Evolutionary conservation across 1,140 invertebrate genomes (phyloP).

Genomic region (Drosophila nigrodunni): DNA sequence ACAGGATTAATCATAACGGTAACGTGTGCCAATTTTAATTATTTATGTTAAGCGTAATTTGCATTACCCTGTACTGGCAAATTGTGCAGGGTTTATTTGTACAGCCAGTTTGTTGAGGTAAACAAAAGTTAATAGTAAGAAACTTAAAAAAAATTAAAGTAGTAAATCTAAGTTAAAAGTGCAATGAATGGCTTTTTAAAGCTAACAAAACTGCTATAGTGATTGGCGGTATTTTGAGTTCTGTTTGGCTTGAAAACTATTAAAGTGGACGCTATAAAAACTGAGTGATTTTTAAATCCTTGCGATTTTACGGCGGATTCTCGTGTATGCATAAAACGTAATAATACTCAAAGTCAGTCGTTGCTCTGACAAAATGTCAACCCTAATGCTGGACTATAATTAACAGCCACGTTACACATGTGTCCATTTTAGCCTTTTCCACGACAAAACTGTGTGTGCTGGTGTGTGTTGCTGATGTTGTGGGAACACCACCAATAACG

Average conservation of each 20-base stretch:
- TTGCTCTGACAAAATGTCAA: constrained; percentile 31
- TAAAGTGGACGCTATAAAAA: not conserved
- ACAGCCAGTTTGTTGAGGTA: too few species aligned
- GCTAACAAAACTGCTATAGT: too few species aligned
- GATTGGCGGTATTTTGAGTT: too few species aligned
- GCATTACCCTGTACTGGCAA: not conserved
- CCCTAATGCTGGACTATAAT: constrained; percentile 44
- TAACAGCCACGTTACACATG: constrained; percentile 38
- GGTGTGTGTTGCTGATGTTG: constrained; percentile 13
- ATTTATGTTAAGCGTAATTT: not conserved
- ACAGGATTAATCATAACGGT: not conserved
- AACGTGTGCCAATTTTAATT: not conserved
- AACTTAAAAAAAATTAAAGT: too few species aligned
- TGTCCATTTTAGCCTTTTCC: constrained; percentile 17
- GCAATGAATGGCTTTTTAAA: not conserved
- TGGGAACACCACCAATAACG: constrained; percentile 38
- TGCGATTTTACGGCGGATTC: not conserved
- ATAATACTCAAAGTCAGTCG: constrained; percentile 23
- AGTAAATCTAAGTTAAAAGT: not conserved
- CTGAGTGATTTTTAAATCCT: not conserved
- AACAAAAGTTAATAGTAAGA: too few species aligned
- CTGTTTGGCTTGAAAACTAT: not conserved
- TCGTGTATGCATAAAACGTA: constrained; percentile 9
- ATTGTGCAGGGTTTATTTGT: too few species aligned
- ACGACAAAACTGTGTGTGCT: not conserved